These are phyloP conservation scores for Bathynomus jamesi DNA, from an alignment of 1,140 invertebrate species.

Conservation along the genomic window DNA sequence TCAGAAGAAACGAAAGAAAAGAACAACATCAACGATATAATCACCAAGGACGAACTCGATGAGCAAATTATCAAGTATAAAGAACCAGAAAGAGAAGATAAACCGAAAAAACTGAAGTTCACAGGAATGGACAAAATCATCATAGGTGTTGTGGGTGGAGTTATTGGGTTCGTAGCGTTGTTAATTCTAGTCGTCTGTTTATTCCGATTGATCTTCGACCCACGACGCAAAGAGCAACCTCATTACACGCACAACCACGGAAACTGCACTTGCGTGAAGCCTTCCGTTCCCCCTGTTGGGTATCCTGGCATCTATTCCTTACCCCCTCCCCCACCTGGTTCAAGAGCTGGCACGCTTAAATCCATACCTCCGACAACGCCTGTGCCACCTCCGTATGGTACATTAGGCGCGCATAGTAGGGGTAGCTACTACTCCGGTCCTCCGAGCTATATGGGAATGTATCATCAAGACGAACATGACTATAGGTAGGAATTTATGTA, in stretches of 20 bases:
- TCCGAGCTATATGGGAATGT: background rate
- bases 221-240: background rate
- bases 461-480: background rate
- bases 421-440: constrained; percentile 34
- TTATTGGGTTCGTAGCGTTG: constrained; percentile 80
- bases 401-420: constrained; percentile 38
- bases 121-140: constrained; percentile 71
- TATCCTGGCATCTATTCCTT: constrained; percentile 39
- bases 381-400: constrained; percentile 38
- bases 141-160: constrained; percentile 82
- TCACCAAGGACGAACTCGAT: constrained; percentile 41
- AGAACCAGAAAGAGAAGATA: background rate
- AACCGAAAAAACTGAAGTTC: background rate
- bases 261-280: constrained; percentile 44
- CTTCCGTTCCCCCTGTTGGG: constrained; percentile 37
- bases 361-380: constrained; percentile 34
- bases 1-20: constrained; percentile 42
- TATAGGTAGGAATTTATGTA: background rate
- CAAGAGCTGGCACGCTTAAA: constrained; percentile 30
- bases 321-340: constrained; percentile 41
- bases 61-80: background rate
- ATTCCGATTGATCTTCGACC: constrained; percentile 49
- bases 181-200: constrained; percentile 76
- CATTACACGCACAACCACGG: constrained; percentile 35
- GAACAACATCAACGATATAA: constrained; percentile 38